Percentiles rank a stretch among this genome's conserved stretches.
Conservation (phyloP, 2,888 invertebrate species). For the Plebejus argus region DNA sequence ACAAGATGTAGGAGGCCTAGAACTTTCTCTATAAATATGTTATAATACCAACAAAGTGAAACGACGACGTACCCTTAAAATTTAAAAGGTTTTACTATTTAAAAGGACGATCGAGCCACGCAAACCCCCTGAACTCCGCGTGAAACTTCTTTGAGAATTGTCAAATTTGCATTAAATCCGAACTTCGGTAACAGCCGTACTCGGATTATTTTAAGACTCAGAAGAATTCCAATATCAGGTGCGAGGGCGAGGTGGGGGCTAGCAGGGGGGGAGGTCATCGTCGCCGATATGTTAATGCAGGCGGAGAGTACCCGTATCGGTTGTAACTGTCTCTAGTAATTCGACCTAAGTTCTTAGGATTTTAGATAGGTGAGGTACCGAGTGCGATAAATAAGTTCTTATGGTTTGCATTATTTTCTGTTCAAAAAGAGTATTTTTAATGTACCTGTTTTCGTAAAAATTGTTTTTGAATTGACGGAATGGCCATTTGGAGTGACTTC, state of each 20-base stretch:
- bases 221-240: slow-evolving; percentile 76
- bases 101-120: slow-evolving; percentile 11
- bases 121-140: slow-evolving; percentile 31
- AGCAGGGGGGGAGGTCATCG: slow-evolving; percentile 44
- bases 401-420: too few relatives aligned
- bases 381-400: too few relatives aligned
- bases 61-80: background rate
- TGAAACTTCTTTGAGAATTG: slow-evolving; percentile 38
- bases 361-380: too few relatives aligned
- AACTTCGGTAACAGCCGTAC: slow-evolving; percentile 59
- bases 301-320: slow-evolving; percentile 21
- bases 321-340: background rate
- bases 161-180: slow-evolving; percentile 58
- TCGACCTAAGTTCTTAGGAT: background rate
- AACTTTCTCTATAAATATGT: background rate
- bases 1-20: too few relatives aligned
- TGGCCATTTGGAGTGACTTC: too few relatives aligned
- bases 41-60: background rate
- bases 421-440: too few relatives aligned
- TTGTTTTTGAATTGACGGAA: too few relatives aligned
- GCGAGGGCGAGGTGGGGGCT: slow-evolving; percentile 49
- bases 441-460: too few relatives aligned
- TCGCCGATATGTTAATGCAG: slow-evolving; percentile 69
- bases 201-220: slow-evolving; percentile 68
- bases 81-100: slow-evolving; percentile 18